These are phyloP conservation scores for Drosophila paramelanica DNA, from an alignment of 2,888 invertebrate species.

Conservation along the genomic window DNA sequence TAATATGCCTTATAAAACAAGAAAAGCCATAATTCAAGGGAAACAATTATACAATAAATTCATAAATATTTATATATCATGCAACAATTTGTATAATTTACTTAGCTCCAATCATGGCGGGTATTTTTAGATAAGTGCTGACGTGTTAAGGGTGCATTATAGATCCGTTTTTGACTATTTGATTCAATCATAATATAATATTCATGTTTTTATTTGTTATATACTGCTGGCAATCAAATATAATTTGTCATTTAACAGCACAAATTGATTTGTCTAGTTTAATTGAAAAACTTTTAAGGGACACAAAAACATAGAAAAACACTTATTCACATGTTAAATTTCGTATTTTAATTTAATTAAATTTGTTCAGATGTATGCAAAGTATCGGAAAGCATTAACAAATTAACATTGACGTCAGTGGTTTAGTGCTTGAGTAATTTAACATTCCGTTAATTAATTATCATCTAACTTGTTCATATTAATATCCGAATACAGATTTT, in stretches of 20 bases:
- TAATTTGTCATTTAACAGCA: slow-evolving; percentile 60
- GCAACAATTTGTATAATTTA: slow-evolving; percentile 10
- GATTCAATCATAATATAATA: slow-evolving; percentile 2
- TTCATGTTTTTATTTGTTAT: slow-evolving; percentile 7
- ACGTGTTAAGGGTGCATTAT: slow-evolving; percentile 19
- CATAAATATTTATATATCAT: slow-evolving; percentile 27
- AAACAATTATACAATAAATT: slow-evolving; percentile 26
- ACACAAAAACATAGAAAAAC: slow-evolving; percentile 17
- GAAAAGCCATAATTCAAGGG: slow-evolving; percentile 15
- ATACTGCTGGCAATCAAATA: slow-evolving; percentile 54
- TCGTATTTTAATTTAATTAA: slow-evolving; percentile 31
- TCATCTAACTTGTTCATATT: not conserved
- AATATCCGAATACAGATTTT: slow-evolving; percentile 67
- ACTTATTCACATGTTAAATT: slow-evolving; percentile 66
- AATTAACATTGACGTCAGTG: slow-evolving; percentile 46
- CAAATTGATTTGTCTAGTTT: slow-evolving; percentile 61
- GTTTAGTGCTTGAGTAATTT: slow-evolving; percentile 3
- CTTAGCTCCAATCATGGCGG: not conserved
- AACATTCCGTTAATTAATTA: slow-evolving; percentile 8
- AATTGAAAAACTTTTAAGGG: slow-evolving; percentile 61
- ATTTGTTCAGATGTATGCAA: not conserved
- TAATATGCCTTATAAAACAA: slow-evolving; percentile 33
- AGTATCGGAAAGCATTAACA: not conserved
- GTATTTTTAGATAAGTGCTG: slow-evolving; percentile 8
- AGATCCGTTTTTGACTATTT: slow-evolving; percentile 20